Conservation (phyloP, 2,797 vertebrate species). For the Spatula clypeata region DNA sequence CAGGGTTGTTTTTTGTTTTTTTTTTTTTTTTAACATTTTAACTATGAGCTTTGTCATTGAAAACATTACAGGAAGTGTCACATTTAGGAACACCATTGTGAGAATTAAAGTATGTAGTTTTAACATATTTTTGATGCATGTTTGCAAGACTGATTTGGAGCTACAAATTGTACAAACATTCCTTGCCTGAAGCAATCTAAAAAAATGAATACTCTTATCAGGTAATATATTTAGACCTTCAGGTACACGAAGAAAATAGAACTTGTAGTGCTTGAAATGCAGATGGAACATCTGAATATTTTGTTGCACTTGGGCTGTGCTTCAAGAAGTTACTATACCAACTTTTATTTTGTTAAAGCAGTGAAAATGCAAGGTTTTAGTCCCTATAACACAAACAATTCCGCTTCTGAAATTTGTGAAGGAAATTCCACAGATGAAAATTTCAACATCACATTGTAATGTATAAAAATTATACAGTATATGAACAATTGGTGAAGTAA, state of each 20-base stretch:
- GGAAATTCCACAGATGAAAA: neutral
- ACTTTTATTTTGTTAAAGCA: neutral
- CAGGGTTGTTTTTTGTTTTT: neutral
- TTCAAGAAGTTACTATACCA: fast-evolving
- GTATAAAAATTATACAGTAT: neutral
- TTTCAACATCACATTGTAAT: neutral
- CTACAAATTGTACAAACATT: neutral
- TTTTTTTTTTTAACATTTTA: neutral
- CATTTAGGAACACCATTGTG: neutral
- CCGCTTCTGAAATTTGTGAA: neutral
- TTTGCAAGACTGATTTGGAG: neutral
- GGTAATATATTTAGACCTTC: neutral
- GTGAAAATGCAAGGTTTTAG: neutral
- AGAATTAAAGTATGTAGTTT: neutral
- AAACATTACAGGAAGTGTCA: neutral
- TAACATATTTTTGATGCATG: neutral
- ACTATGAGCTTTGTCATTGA: neutral
- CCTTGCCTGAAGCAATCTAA: neutral
- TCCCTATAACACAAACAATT: neutral
- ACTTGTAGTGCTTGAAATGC: neutral
- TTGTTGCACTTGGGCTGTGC: neutral
- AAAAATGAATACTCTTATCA: neutral
- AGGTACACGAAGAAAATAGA: neutral
- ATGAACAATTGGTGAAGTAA: fast-evolving
- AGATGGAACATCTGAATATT: neutral